A percentile compares a stretch with the other conserved stretches of the same genome.
phyloP scores from a whole-genome alignment of 2,888 invertebrate genomes.

The Eupithecia subfuscata region DNA sequence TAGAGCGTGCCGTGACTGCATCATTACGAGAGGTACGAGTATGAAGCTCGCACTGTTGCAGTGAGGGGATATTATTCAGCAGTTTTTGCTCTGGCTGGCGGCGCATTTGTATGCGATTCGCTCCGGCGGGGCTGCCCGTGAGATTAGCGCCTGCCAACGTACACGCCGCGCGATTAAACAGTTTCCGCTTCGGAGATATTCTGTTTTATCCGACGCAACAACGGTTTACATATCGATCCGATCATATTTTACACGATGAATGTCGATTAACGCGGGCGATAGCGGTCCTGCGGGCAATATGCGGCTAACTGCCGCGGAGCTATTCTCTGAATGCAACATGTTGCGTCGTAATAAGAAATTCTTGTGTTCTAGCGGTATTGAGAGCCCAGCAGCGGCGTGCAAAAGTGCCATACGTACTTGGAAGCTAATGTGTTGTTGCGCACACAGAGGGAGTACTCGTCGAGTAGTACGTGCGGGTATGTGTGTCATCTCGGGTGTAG shows the following conservation, averaged over 20 bases:
- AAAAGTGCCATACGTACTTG: slow-evolving; percentile 70
- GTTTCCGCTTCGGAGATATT: slow-evolving; percentile 67
- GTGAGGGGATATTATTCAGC: slow-evolving; percentile 76
- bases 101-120: slow-evolving; percentile 80
- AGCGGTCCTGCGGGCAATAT: slow-evolving; percentile 52
- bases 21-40: slow-evolving; percentile 63
- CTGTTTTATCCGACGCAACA: slow-evolving; percentile 38
- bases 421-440: slow-evolving; percentile 60
- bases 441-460: slow-evolving; percentile 47
- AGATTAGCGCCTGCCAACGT: slow-evolving; percentile 72
- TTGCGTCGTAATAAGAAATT: slow-evolving; percentile 71
- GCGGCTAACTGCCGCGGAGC: slow-evolving; percentile 54
- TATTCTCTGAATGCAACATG: slow-evolving; percentile 65
- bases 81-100: slow-evolving; percentile 71
- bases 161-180: slow-evolving; percentile 74
- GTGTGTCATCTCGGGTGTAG: slow-evolving; percentile 74
- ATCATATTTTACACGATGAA: slow-evolving; percentile 41
- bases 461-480: slow-evolving; percentile 66
- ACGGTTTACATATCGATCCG: slow-evolving; percentile 39
- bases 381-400: slow-evolving; percentile 57
- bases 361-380: slow-evolving; percentile 65
- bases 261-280: slow-evolving; percentile 46
- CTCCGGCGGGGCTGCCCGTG: slow-evolving; percentile 70
- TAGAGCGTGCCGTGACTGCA: slow-evolving; percentile 67
- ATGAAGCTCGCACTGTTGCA: slow-evolving; percentile 67